Evolutionary conservation across 2,888 invertebrate species (phyloP), one percentile per base, ranked within the genome.

Genomic region (Orchestes rusci): DNA sequence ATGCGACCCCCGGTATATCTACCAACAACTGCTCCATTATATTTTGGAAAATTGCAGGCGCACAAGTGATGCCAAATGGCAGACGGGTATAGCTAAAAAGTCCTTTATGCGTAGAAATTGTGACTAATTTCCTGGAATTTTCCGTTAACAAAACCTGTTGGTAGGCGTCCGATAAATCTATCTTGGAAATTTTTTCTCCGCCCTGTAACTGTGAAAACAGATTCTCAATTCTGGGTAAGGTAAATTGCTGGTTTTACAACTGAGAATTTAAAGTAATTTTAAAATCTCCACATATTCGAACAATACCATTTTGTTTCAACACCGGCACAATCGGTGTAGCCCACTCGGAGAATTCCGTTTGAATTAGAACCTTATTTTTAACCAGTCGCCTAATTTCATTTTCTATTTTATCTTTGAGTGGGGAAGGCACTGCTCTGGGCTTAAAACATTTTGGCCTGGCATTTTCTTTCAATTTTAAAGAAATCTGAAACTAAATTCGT

Each of bases 281-380:
- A 15, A 40, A 40, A 33, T 40, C 33, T 13, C 16, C 23, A 40
- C 40, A 40, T 15, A 40, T 33, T 5, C 32, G 10, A 5, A 40
- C 8, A 12, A 20, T n/a, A 4, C 7, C 13, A 7, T 5, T n/a
- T 18, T 16, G 19, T 13, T 39, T 30, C 7, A 17, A 15, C 4
- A 39, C 39, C 7, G 13, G n/a, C 2, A 39, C 39, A 31, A 30
- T 29, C 10, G 31, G 28, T 8, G 16, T 29, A 7, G 38, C 38
- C 29, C 5, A 31, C n/a, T 39, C 23, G 8, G n/a, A 5, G 15
- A 13, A 37, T 16, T 17, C 4, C 4, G 27, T n/a, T 18, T 16
- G 13, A 18, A n/a, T 18, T 12, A 50, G 40, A 19, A 45, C 34
- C 3, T 31, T 31, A 34, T 28, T 43, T 30, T 48, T 19, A 8